Evolutionary conservation across 2,888 invertebrate species (phyloP).

Genomic region (Palloptera scutellata): DNA sequence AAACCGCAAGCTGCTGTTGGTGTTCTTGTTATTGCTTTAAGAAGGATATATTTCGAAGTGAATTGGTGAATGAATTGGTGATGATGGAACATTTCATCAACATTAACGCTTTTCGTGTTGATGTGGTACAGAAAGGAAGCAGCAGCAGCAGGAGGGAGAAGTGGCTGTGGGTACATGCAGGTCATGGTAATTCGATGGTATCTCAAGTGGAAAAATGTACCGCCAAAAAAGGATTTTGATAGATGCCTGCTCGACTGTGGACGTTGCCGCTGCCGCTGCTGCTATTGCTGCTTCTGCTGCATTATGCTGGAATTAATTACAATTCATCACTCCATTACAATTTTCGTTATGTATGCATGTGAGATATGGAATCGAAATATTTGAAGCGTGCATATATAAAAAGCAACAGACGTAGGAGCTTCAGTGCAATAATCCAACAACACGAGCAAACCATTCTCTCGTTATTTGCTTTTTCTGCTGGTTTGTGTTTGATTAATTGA

Average conservation of each 20-base stretch:
- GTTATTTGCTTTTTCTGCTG: background rate
- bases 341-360: conserved; percentile 27
- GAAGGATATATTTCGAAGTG: no score
- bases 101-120: no score
- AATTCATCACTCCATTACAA: conserved; percentile 56
- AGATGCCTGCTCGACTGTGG: conserved; percentile 52
- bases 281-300: conserved; percentile 39
- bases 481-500: conserved; percentile 38
- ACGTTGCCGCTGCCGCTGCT: background rate
- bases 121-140: no score
- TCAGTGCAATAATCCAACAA: background rate
- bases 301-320: conserved; percentile 54
- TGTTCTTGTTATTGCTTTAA: no score
- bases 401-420: conserved; percentile 17
- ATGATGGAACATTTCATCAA: no score
- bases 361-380: conserved; percentile 29
- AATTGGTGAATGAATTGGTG: no score
- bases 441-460: background rate
- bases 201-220: conserved; percentile 37
- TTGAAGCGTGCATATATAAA: conserved; percentile 25
- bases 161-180: no score
- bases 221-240: conserved; percentile 50
- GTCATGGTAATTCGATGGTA: no score
- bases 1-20: no score
- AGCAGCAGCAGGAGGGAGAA: no score